phyloP scores from a whole-genome alignment of 1,140 invertebrate genomes.

The Trichomalopsis sarcophagae region DNA sequence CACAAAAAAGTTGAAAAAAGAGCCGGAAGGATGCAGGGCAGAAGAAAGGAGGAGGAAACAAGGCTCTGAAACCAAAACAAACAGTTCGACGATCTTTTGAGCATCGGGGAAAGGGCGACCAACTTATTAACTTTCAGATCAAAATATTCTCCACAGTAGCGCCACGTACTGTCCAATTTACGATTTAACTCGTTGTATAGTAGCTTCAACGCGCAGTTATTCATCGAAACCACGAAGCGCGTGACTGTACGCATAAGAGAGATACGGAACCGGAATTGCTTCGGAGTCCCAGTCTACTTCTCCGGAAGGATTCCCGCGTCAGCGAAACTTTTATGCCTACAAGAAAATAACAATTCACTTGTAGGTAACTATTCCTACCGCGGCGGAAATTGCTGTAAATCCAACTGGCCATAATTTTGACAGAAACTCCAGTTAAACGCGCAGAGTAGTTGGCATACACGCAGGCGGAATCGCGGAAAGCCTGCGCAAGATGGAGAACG shows the following conservation, averaged over 20 bases:
- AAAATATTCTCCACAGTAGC: no score
- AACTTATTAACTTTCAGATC: no score
- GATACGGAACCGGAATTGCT: not conserved
- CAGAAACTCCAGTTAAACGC: not conserved
- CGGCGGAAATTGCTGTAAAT: not conserved
- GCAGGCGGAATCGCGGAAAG: not conserved
- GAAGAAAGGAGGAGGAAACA: not conserved
- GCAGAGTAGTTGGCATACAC: not conserved
- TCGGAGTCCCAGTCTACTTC: not conserved
- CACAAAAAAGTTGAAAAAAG: not conserved
- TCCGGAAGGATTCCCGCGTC: not conserved
- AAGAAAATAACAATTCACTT: not conserved
- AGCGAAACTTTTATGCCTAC: not conserved
- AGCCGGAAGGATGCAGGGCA: not conserved
- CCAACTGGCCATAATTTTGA: not conserved
- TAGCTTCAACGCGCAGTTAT: not conserved
- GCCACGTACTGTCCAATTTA: no score
- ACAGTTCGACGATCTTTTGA: no score
- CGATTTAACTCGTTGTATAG: not conserved
- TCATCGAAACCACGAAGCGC: no score
- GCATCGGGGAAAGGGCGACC: no score
- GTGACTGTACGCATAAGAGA: no score
- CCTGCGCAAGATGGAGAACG: not conserved
- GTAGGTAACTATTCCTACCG: not conserved
- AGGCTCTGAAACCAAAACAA: not conserved